Conservation (phyloP, 2,797 vertebrate species). For the Aotus griseimembra region DNA sequence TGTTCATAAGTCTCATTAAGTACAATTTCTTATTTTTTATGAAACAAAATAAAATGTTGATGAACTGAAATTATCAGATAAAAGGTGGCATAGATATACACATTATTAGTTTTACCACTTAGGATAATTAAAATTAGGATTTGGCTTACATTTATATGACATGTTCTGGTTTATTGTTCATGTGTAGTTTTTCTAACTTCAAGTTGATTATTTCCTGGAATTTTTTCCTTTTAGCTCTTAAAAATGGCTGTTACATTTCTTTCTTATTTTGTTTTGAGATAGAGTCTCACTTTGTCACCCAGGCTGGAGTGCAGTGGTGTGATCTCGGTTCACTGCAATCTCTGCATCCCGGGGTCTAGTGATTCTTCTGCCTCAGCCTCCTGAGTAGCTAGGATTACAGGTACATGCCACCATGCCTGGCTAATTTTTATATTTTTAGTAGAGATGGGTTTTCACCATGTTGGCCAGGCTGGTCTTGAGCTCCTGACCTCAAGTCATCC, state of each 20-base stretch:
- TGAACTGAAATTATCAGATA: background rate
- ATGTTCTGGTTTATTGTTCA: background rate
- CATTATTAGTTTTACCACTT: background rate
- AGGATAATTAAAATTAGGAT: constrained; percentile 14
- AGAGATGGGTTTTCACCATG: background rate
- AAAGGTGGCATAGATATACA: background rate
- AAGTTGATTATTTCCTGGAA: constrained; percentile 2
- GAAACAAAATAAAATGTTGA: background rate
- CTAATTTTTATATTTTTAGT: background rate
- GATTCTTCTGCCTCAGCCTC: background rate
- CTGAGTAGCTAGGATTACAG: background rate
- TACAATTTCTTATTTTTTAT: constrained; percentile 45
- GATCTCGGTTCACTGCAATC: background rate
- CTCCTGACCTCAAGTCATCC: background rate
- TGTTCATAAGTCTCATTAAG: constrained; percentile 4
- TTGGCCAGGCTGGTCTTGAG: background rate
- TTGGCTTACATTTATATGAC: background rate
- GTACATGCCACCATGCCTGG: background rate
- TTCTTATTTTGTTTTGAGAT: background rate
- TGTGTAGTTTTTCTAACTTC: constrained; percentile 21
- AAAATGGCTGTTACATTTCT: background rate
- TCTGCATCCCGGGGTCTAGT: accelerated
- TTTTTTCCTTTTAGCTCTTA: constrained; percentile 29
- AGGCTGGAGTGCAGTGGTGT: background rate
- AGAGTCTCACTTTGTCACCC: background rate